These are phyloP conservation scores for Drosophila murphyi DNA, from an alignment of 1,140 invertebrate genomes.

Conservation along the genomic window DNA sequence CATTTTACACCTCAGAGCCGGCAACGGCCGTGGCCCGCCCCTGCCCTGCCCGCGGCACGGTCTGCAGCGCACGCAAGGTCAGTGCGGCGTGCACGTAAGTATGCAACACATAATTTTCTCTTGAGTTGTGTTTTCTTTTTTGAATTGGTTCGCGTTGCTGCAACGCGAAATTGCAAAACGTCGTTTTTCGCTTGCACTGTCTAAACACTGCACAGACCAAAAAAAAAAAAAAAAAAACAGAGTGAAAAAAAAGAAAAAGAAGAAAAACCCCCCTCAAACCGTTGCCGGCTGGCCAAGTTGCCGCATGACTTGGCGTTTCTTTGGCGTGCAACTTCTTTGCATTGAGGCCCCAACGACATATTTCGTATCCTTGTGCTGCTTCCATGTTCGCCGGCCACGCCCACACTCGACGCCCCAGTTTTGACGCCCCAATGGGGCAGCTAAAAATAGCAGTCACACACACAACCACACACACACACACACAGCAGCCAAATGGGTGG, in stretches of 20 bases:
- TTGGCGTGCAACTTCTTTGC: conserved; percentile 43
- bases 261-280: too few relatives aligned
- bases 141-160: conserved; percentile 13
- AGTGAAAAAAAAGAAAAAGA: too few relatives aligned
- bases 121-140: conserved; percentile 30
- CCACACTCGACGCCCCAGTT: conserved; percentile 46
- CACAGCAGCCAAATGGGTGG: conserved; percentile 11
- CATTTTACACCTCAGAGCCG: neutral
- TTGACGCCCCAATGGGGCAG: conserved; percentile 22
- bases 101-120: conserved; percentile 78
- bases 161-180: conserved; percentile 33
- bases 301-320: conserved; percentile 20
- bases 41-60: neutral
- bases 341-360: conserved; percentile 28
- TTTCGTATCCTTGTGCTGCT: conserved; percentile 36
- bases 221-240: too few relatives aligned
- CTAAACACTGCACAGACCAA: conserved; percentile 5
- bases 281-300: neutral
- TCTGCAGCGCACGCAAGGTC: conserved; percentile 63
- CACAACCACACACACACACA: neutral
- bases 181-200: conserved; percentile 19
- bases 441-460: conserved; percentile 37
- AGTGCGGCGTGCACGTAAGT: conserved; percentile 73
- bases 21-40: too few relatives aligned
- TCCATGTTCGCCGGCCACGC: conserved; percentile 24